Evolutionary conservation across 2,797 vertebrate genomes (phyloP).

Genomic region (Manis pentadactyla): DNA sequence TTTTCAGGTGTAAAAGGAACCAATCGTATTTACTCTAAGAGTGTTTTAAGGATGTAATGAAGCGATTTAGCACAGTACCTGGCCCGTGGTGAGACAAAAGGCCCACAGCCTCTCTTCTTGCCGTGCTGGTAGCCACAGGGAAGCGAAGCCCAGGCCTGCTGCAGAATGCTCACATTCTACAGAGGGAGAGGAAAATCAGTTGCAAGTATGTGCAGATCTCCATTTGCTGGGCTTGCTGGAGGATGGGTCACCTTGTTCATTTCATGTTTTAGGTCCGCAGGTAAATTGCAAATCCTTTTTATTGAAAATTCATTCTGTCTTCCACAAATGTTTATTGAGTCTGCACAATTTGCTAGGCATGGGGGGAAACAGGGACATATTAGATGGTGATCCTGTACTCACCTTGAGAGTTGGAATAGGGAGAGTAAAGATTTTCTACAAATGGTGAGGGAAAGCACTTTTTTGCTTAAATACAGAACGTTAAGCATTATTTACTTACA

Average conservation of each 20-base stretch:
- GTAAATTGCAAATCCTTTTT: slow-evolving; percentile 67
- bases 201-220: not conserved
- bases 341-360: not conserved
- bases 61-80: not conserved
- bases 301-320: slow-evolving; percentile 60
- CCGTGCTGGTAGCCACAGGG: not conserved
- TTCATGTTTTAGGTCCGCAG: slow-evolving; percentile 40
- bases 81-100: not conserved
- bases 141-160: not conserved
- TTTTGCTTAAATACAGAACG: not conserved
- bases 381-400: not conserved
- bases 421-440: not conserved
- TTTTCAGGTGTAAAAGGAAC: slow-evolving; percentile 1
- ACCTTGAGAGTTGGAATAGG: not conserved
- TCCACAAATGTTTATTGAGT: slow-evolving; percentile 65
- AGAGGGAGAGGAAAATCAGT: slow-evolving; percentile 3
- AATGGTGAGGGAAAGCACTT: not conserved
- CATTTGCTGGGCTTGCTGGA: not conserved
- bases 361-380: not conserved
- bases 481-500: slow-evolving; percentile 15
- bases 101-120: not conserved
- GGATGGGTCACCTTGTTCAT: slow-evolving; percentile 33
- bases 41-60: not conserved
- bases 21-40: not conserved
- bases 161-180: not conserved